Evolutionary conservation across 1,140 invertebrate genomes (phyloP).

Genomic region (Drosophila rufa): DNA sequence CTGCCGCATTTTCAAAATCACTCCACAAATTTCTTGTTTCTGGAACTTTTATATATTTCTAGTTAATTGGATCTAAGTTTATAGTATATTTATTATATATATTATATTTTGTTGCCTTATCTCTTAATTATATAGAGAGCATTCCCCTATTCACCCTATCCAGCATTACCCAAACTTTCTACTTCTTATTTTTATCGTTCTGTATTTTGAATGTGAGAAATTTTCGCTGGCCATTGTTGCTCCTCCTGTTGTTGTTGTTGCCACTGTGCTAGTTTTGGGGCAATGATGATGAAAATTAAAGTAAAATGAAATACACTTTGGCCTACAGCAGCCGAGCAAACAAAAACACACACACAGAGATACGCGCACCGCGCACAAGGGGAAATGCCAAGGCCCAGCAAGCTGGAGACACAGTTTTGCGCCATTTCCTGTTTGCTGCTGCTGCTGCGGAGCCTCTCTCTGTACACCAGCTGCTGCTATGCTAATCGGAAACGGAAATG

Average conservation of each 20-base stretch:
- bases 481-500: constrained; percentile 83
- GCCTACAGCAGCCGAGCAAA: constrained; percentile 31
- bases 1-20: background rate
- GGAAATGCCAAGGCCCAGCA: constrained; percentile 34
- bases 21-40: background rate
- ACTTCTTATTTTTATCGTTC: constrained; percentile 77
- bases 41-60: background rate
- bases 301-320: constrained; percentile 80
- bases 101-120: background rate
- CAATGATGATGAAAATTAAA: constrained; percentile 83
- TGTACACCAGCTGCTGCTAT: constrained; percentile 74
- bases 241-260: constrained; percentile 18
- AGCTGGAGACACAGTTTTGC: constrained; percentile 70
- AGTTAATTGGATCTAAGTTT: background rate
- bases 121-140: constrained; percentile 16
- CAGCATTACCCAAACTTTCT: constrained; percentile 6
- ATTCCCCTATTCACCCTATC: constrained; percentile 9
- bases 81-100: background rate
- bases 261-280: constrained; percentile 72
- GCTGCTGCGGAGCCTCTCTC: constrained; percentile 34
- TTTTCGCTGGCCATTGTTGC: constrained; percentile 55
- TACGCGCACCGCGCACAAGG: background rate
- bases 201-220: constrained; percentile 77
- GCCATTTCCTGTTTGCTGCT: constrained; percentile 72
- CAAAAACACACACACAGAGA: constrained; percentile 18